Percentiles rank a stretch among this genome's conserved stretches.
phyloP scores from a whole-genome alignment of 2,888 invertebrate species.

The Leucozona laternaria region DNA sequence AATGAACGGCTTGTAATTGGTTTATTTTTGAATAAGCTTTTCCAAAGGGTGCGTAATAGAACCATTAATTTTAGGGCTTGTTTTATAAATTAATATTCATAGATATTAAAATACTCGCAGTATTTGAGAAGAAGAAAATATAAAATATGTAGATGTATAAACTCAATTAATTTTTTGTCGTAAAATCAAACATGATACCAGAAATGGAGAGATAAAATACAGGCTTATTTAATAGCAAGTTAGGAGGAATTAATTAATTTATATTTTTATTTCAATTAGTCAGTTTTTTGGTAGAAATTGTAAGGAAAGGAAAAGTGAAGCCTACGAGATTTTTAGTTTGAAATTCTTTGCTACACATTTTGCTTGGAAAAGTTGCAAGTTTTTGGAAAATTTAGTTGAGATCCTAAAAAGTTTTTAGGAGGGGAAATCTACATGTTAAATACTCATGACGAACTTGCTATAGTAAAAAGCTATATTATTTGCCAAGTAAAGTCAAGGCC shows the following conservation, averaged over 20 bases:
- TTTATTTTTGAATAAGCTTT: background rate
- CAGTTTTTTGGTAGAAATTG: background rate
- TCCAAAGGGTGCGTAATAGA: background rate
- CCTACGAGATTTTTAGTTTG: too few relatives aligned
- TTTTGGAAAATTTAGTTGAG: too few relatives aligned
- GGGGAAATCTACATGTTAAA: too few relatives aligned
- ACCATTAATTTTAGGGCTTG: background rate
- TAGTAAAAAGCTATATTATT: too few relatives aligned
- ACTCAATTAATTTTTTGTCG: background rate
- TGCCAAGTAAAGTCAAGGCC: too few relatives aligned
- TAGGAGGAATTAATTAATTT: too few relatives aligned
- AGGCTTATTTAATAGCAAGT: too few relatives aligned
- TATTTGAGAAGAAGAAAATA: background rate
- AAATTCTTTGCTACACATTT: too few relatives aligned
- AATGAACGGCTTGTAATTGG: background rate
- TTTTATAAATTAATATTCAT: background rate
- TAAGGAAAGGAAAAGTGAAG: background rate
- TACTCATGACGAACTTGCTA: too few relatives aligned
- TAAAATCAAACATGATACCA: background rate
- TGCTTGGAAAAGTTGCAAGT: too few relatives aligned
- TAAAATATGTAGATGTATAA: background rate
- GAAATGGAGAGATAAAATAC: background rate
- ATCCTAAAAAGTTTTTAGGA: too few relatives aligned
- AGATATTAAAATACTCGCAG: background rate
- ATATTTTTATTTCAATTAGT: too few relatives aligned